Base-by-base conservation (phyloP, 2,888 invertebrate species). In the Busseola fusca region DNA sequence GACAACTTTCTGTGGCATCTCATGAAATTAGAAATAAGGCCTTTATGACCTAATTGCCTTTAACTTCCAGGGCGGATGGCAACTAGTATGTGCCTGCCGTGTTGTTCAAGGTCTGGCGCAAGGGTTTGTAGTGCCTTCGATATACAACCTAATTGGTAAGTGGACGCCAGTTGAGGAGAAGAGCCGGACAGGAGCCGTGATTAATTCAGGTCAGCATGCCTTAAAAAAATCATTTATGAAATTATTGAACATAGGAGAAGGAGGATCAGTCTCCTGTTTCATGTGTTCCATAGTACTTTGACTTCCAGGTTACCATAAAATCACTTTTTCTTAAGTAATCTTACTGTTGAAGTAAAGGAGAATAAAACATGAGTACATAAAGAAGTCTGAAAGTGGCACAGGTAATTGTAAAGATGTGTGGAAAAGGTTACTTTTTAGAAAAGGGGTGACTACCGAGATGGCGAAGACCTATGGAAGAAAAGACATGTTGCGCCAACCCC, bases 161-260 rank as follows among this genome's bases (percentile, higher is more conserved):
- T 97, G 97, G 97, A 93, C 96, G 0, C 97, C 97, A 0, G 91
- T 96, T 0, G 93, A 95, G 18, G 97, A 98, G 87, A 95, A 97
- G 73, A 97, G 97, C 3, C 92, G 96, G 60, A 89, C 97, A 50
- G 96, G 96, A 77, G 96, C 96, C 56, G 96, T 96, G 63, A 94
- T 96, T 54, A 96, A 96, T 86, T 92, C 96, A 59, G 96, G 91
- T 90, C 1, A 45, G 42, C 16, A 9, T 21, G 1, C 52, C 16
- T 7, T 52, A 0, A 52, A 50, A 50, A 50, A 50, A 50, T 12
- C 0, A 4, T 48, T 21, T 21, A 42, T 42, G 0, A 9, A n/a
- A n/a, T n/a, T 4, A 50, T 50, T 50, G n/a, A 4, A 50, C 9
- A n/a, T 1, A n/a, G n/a, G 9, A 21, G 48, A 48, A 48, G 48